Evolutionary conservation across 2,797 vertebrate species (phyloP), one percentile per base, ranked within the genome.

Genomic region (Microcaecilia unicolor): DNA sequence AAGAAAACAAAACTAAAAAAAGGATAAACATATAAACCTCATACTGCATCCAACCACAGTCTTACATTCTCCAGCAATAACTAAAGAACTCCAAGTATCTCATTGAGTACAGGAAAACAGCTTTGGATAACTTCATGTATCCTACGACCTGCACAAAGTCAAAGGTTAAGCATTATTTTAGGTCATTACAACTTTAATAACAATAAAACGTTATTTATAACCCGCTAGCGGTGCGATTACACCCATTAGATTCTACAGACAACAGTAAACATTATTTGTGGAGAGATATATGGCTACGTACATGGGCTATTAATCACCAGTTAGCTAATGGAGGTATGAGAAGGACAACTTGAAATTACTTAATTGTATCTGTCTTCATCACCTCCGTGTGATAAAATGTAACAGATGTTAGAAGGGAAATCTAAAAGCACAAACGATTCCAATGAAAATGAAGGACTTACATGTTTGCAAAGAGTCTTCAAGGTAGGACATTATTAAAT

Each of bases 271-370:
- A 36, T 28, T 14, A 49, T 41, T 28, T 40, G 31, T 39, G 51
- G 25, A 5, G 3, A 47, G 52, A 31, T 43, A 44, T 6, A 10
- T 43, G 54, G 9, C 18, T 22, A 38, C 18, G 10, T n/a, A n/a
- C 27, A 31, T 30, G 25, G 10, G 34, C 22, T 41, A 31, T 35
- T 36, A 55, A 54, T 51, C 23, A 24, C 23, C 34, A 43, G 51
- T 37, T 10, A 48, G 17, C 20, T 41, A 39, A 27, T 15, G 34
- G 51, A 57, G 37, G 27, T 37, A 34, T 25, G 30, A 58, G 14
- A 23, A 34, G 25, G 48, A 42, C 23, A 35, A 52, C 41, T 43
- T 55, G 41, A 31, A 49, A 58, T 46, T 26, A 15, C 28, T 36
- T 28, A 40, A 31, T 0, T 45, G 10, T 34, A 42, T 51, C 38